Evolutionary conservation across 2,888 invertebrate genomes (phyloP).

Genomic region (Drosophila prolongata): DNA sequence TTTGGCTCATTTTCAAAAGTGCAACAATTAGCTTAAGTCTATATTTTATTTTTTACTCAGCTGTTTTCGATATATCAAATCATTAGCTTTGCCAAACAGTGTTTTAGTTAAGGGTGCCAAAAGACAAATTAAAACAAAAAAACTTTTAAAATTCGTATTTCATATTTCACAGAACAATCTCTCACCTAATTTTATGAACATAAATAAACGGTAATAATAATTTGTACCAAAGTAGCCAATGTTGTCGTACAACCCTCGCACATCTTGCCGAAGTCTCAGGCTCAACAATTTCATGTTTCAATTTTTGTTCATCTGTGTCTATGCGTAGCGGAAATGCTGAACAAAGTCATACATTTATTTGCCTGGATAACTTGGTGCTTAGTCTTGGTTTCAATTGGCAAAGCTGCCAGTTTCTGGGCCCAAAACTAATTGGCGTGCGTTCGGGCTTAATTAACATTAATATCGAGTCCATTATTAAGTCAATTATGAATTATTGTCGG

Average conservation of each 20-base stretch:
- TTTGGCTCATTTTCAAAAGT: too few relatives aligned
- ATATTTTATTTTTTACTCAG: too few relatives aligned
- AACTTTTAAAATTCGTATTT: too few relatives aligned
- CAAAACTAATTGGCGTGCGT: slow-evolving; percentile 37
- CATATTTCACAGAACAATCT: too few relatives aligned
- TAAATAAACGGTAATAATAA: too few relatives aligned
- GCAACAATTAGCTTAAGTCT: too few relatives aligned
- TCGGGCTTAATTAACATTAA: slow-evolving; percentile 52
- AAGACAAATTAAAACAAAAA: too few relatives aligned
- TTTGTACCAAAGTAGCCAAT: not conserved
- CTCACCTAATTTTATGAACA: too few relatives aligned
- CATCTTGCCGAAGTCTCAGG: slow-evolving; percentile 9
- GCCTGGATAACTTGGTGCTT: slow-evolving; percentile 35
- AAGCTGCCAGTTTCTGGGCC: slow-evolving; percentile 11
- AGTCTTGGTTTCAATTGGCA: slow-evolving; percentile 7
- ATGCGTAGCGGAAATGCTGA: slow-evolving; percentile 56
- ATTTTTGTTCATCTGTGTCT: slow-evolving; percentile 14
- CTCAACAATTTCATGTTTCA: slow-evolving; percentile 25
- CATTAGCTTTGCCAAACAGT: too few relatives aligned
- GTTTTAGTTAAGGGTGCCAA: too few relatives aligned
- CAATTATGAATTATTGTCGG: slow-evolving; percentile 57
- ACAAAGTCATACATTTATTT: slow-evolving; percentile 55
- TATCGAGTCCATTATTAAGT: slow-evolving; percentile 46
- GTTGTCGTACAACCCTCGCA: not conserved
- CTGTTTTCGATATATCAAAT: too few relatives aligned